Conservation (phyloP, 2,888 invertebrate genomes). For the Synergus gifuensis region DNA sequence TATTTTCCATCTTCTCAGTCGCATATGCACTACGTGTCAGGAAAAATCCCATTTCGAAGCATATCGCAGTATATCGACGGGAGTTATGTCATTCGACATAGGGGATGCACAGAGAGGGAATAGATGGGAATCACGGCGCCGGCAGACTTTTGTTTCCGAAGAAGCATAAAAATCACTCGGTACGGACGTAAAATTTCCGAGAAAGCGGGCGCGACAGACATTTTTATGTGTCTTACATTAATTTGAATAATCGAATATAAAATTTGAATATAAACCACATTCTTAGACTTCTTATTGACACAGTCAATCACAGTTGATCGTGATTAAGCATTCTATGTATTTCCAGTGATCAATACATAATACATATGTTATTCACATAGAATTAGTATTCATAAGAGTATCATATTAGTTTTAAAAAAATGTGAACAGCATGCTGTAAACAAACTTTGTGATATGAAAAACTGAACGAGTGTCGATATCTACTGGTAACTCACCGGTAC, state of each 20-base stretch:
- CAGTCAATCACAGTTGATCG: conserved; percentile 44
- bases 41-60: conserved; percentile 49
- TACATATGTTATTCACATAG: background rate
- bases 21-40: conserved; percentile 62
- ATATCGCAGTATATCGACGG: conserved; percentile 39
- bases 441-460: background rate
- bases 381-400: background rate
- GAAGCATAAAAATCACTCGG: conserved; percentile 72
- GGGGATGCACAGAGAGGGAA: conserved; percentile 45
- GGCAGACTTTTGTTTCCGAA: conserved; percentile 74
- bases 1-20: conserved; percentile 60
- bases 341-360: background rate
- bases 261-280: conserved; percentile 70
- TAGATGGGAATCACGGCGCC: conserved; percentile 64
- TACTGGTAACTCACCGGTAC: background rate
- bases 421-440: background rate
- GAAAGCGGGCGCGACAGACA: conserved; percentile 66
- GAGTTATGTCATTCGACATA: conserved; percentile 46
- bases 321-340: background rate
- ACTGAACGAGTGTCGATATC: background rate
- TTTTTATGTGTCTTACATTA: conserved; percentile 75
- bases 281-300: conserved; percentile 42
- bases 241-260: conserved; percentile 77
- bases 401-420: background rate
- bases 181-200: conserved; percentile 62